Evolutionary conservation across 2,888 invertebrate genomes (phyloP).

Genomic region (Craniophora ligustri): DNA sequence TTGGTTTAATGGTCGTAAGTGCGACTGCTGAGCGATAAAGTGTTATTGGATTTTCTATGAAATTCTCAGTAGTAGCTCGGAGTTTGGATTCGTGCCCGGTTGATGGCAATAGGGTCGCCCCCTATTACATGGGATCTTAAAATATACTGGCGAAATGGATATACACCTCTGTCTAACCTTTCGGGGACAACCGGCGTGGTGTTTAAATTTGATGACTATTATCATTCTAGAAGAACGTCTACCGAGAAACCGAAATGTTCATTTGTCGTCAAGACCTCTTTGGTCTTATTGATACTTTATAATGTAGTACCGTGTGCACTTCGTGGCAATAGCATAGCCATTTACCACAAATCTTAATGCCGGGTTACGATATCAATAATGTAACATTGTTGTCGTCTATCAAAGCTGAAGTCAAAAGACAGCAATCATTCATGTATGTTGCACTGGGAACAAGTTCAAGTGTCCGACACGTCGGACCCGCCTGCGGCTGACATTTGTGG

Average conservation of each 20-base stretch:
- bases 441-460: slow-evolving; percentile 50
- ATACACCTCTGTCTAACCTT: no score
- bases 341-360: slow-evolving; percentile 10
- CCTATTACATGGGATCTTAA: no score
- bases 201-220: background rate
- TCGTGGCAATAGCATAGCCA: background rate
- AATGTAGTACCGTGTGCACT: slow-evolving; percentile 16
- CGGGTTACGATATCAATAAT: slow-evolving; percentile 5
- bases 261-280: background rate
- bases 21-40: no score
- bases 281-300: no score
- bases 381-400: slow-evolving; percentile 8
- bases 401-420: slow-evolving; percentile 20
- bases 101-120: no score
- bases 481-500: slow-evolving; percentile 64
- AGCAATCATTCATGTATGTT: slow-evolving; percentile 44
- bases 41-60: no score
- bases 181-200: no score
- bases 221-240: background rate
- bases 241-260: background rate
- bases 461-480: slow-evolving; percentile 34
- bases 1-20: no score
- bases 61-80: no score
- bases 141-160: no score
- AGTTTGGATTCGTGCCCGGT: no score